A percentile compares a stretch with the other conserved stretches of the same genome.
Evolutionary conservation across 2,797 vertebrate species (phyloP).

Genomic region (Protosalanx chinensis): DNA sequence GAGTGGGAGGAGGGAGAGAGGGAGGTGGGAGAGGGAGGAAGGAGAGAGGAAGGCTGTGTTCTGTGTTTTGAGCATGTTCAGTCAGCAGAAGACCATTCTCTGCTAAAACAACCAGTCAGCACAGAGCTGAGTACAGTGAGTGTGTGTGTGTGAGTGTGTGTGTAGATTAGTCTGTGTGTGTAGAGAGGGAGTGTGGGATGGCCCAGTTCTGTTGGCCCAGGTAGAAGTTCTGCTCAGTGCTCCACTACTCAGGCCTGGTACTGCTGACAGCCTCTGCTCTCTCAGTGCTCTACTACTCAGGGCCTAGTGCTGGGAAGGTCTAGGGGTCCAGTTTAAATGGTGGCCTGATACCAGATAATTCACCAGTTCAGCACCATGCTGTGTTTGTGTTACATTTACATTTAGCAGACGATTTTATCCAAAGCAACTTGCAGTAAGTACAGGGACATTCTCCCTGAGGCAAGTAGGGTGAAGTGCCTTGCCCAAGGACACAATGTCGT

Average conservation of each 20-base stretch:
- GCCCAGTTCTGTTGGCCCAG: constrained; percentile 50
- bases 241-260: constrained; percentile 20
- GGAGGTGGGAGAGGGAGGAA: background rate
- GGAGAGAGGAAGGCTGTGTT: constrained; percentile 6
- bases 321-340: no score
- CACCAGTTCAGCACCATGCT: no score
- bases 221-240: constrained; percentile 46
- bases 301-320: background rate
- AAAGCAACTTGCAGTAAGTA: no score
- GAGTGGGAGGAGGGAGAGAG: constrained; percentile 12
- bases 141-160: constrained; percentile 2
- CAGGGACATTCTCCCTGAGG: no score
- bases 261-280: constrained; percentile 2
- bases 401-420: no score
- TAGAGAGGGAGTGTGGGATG: background rate
- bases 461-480: no score
- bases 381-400: no score
- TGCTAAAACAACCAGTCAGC: background rate
- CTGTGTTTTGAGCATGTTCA: constrained; percentile 6
- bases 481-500: no score
- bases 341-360: no score
- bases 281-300: background rate
- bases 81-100: no score
- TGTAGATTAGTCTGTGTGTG: constrained; percentile 6
- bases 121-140: constrained; percentile 2